Evolutionary conservation across 2,797 vertebrate genomes (phyloP).

Genomic region (Sarcophilus harrisii): DNA sequence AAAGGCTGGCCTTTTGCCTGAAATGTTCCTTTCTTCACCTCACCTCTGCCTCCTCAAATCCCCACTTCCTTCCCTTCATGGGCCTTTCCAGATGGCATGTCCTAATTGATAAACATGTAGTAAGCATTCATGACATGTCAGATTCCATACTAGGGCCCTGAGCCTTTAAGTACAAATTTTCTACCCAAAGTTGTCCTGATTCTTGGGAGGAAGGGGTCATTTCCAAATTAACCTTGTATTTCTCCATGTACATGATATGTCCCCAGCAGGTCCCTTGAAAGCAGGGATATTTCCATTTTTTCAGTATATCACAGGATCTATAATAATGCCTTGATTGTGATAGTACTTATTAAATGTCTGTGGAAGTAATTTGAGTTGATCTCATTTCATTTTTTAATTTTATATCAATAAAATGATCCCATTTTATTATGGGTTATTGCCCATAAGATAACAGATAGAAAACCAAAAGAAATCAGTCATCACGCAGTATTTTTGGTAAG

Average conservation of each 20-base stretch:
- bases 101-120: background rate
- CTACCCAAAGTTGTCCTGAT: background rate
- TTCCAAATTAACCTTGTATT: background rate
- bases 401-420: too few species aligned
- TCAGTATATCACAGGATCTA: background rate
- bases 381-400: background rate
- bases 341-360: background rate
- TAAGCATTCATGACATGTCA: background rate
- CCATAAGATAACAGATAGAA: background rate
- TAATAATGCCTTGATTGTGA: background rate
- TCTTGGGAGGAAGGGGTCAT: background rate
- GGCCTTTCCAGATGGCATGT: background rate
- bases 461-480: background rate
- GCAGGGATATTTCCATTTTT: background rate
- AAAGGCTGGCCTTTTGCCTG: background rate
- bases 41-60: background rate
- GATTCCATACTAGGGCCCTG: background rate
- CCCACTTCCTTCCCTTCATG: background rate
- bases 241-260: background rate
- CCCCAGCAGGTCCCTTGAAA: background rate
- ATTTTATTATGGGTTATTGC: background rate
- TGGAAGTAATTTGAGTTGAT: background rate
- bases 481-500: background rate
- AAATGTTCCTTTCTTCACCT: background rate
- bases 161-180: background rate